Base-by-base conservation (phyloP, 1,140 invertebrate species). In the Liolophura sinensis region DNA sequence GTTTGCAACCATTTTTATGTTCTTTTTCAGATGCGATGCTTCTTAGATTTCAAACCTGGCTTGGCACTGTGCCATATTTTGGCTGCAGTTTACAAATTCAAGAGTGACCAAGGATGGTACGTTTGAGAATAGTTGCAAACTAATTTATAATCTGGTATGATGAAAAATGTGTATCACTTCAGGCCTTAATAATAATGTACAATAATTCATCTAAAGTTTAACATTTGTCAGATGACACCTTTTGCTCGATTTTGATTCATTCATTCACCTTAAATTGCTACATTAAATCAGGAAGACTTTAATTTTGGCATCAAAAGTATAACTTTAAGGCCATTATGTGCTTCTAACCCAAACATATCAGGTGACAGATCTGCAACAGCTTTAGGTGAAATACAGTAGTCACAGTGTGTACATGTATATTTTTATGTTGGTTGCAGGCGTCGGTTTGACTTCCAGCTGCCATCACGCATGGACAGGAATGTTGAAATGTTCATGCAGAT, bases 401-500 rank as follows among this genome's bases (percentile, higher is more conserved):
- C 31, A 40, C 9, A 3, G 9, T 40, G 31, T 40, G 20, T 25
- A 62, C 60, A 62, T 15, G 14, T 54, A 0, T 64, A 1, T 18
- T 70, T 46, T 68, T 70, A 55, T 67, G 66, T 69, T 60, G 56
- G 48, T 62, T 72, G 12, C 71, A 84, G 76, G 82, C 72, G 86
- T 40, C 72, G 84, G 57, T 85, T 86, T 67, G 86, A 87, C 72
- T 89, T 89, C 71, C 84, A 92, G 88, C 95, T 93, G 74, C 92
- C 93, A 11, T 93, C 93, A 18, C 89, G 94, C 50, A 91, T 95
- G 84, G 95, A 98, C 80, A 88, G 94, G 67, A 93, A 96, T 78
- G 90, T 97, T 56, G 95, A 98, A 81, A 92, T 99, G 91, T 92
- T 96, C 83, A 91, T 95, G 87, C 91, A 92, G 65, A 93, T 97